These are phyloP conservation scores for Laterallus jamaicensis DNA, from an alignment of 2,113 vertebrate species.

Conservation along the genomic window DNA sequence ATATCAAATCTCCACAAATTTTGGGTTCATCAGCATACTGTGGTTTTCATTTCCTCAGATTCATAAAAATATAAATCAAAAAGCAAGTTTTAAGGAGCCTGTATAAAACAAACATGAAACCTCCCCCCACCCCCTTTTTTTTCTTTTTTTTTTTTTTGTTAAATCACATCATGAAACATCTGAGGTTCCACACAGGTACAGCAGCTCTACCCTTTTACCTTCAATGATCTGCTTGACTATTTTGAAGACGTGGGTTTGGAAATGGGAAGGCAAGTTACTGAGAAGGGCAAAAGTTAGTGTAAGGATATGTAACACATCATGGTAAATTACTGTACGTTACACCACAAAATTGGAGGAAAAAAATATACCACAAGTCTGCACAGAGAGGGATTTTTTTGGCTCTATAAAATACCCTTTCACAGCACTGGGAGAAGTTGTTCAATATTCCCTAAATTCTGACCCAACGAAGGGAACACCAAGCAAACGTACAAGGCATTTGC, in stretches of 20 bases:
- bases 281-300: neutral
- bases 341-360: neutral
- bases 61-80: neutral
- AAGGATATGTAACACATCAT: neutral
- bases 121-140: too few species aligned
- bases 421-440: neutral
- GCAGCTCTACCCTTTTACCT: neutral
- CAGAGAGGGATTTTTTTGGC: neutral
- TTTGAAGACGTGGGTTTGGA: neutral
- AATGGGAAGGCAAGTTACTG: neutral
- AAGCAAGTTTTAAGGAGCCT: neutral
- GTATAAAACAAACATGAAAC: neutral
- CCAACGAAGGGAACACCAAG: neutral
- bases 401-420: neutral
- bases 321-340: neutral
- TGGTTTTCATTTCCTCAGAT: neutral
- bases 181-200: neutral
- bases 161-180: neutral
- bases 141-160: too few species aligned
- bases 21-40: neutral
- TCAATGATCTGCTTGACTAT: neutral
- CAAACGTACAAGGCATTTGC: neutral
- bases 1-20: neutral
- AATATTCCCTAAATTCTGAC: neutral
- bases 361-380: neutral